Evolutionary conservation across 2,888 invertebrate genomes (phyloP), one percentile per base, ranked within the genome.

Genomic region (Dryadula phaetusa): DNA sequence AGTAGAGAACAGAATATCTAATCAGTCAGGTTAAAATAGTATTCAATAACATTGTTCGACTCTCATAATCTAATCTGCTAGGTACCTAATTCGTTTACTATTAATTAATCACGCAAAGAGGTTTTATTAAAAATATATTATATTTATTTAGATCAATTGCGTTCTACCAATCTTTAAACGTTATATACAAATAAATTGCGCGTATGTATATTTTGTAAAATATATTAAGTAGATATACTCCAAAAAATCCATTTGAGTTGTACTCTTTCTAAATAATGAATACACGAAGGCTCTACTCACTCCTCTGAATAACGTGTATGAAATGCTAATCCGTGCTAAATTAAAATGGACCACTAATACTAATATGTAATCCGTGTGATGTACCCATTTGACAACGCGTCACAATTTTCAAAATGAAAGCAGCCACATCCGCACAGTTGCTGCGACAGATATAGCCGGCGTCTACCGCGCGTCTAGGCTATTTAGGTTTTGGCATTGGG

Each of bases 381-480:
- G 20, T n/a, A 40, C 37, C 20, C 37, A 14, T 22, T 40, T n/a
- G n/a, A 56, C 37, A 37, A 20, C 20, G 34, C 52, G 64, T 34
- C 79, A 76, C 75, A 74, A 81, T 80, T 79, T 77, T 79, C 80
- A 78, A 81, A 85, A 83, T 82, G 79, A 82, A 74, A 79, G 75
- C 80, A 74, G 75, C 74, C 77, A 64, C 64, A 64, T 62, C 60
- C 54, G 62, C 44, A 44, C 64, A 74, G 87, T 88, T 83, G 82
- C 86, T 73, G 85, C 78, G 88, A 85, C 90, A 81, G 86, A 90
- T 91, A 86, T 91, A 91, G 89, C 86, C 67, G 77, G 79, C 83
- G 92, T 92, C 92, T 92, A 90, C 82, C 82, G 82, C 85, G 87
- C 88, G 92, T 91, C 92, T 92, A 91, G 90, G 88, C 86, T 91